Evolutionary conservation across 2,888 invertebrate species (phyloP).

Genomic region (Epinotia ramella): DNA sequence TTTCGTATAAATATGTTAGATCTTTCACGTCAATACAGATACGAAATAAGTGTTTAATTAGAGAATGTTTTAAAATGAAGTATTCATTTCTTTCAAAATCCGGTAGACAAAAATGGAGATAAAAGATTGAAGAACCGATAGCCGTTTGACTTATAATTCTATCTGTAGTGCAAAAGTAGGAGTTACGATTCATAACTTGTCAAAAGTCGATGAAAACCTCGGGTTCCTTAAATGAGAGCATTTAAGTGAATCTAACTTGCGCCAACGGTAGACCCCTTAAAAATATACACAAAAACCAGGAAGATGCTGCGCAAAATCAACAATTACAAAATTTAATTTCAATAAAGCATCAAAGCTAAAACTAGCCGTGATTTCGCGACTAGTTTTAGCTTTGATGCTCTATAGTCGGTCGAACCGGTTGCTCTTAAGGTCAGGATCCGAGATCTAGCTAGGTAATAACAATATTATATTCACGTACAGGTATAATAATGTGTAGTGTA

Average conservation of each 20-base stretch:
- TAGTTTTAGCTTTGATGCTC: background rate
- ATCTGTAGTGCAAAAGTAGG: too few species aligned
- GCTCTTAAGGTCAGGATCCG: conserved; percentile 40
- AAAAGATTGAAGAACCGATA: too few species aligned
- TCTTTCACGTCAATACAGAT: too few species aligned
- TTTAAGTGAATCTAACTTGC: background rate
- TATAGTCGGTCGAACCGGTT: conserved; percentile 32
- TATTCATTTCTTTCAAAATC: too few species aligned
- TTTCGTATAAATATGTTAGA: too few species aligned
- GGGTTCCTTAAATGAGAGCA: background rate
- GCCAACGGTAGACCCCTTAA: background rate
- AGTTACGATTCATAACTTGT: too few species aligned
- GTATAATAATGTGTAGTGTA: background rate
- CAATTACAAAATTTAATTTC: background rate
- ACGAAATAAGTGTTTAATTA: too few species aligned
- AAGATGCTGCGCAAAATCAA: background rate
- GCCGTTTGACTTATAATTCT: too few species aligned
- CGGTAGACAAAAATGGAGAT: too few species aligned
- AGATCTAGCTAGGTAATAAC: conserved; percentile 38
- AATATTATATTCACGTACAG: conserved; percentile 3
- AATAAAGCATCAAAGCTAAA: conserved; percentile 17
- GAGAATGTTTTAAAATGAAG: too few species aligned
- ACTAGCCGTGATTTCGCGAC: conserved; percentile 28
- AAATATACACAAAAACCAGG: background rate
- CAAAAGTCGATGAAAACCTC: too few species aligned